Conservation (phyloP, 2,888 invertebrate genomes). For the Nasonia oneida region DNA sequence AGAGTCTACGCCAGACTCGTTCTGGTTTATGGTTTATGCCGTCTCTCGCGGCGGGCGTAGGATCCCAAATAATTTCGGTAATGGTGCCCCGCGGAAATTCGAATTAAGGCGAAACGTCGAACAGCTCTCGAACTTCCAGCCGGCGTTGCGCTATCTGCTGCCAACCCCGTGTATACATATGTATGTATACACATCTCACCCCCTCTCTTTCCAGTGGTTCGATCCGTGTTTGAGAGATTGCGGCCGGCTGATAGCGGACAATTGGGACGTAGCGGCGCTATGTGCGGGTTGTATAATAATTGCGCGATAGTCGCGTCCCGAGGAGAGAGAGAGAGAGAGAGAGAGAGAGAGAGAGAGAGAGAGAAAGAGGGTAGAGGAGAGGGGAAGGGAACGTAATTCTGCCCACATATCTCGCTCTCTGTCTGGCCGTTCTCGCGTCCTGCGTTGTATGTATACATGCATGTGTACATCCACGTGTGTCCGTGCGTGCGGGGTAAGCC, state of each 20-base stretch:
- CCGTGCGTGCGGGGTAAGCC: background rate
- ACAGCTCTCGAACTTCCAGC: slow-evolving; percentile 62
- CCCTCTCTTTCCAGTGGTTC: slow-evolving; percentile 38
- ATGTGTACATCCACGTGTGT: background rate
- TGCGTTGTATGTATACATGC: background rate
- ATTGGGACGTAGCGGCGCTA: slow-evolving; percentile 23
- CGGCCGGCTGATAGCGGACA: slow-evolving; percentile 50
- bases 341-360: background rate
- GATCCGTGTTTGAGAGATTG: slow-evolving; percentile 55
- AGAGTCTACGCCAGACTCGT: slow-evolving; percentile 33
- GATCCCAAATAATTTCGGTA: slow-evolving; percentile 71
- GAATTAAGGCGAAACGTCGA: slow-evolving; percentile 72
- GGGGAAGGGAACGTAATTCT: slow-evolving; percentile 23
- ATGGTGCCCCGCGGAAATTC: slow-evolving; percentile 72
- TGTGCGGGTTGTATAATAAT: slow-evolving; percentile 55
- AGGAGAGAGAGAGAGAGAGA: background rate
- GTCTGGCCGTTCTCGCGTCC: background rate
- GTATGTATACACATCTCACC: slow-evolving; percentile 17
- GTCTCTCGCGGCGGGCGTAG: slow-evolving; percentile 24
- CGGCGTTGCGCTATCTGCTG: background rate
- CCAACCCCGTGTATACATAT: background rate
- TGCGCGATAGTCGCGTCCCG: slow-evolving; percentile 32
- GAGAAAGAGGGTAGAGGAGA: background rate
- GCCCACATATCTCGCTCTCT: slow-evolving; percentile 45
- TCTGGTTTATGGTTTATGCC: slow-evolving; percentile 53